Evolutionary conservation across 1,140 invertebrate species (phyloP).

Genomic region (Oryctes rhinoceros): DNA sequence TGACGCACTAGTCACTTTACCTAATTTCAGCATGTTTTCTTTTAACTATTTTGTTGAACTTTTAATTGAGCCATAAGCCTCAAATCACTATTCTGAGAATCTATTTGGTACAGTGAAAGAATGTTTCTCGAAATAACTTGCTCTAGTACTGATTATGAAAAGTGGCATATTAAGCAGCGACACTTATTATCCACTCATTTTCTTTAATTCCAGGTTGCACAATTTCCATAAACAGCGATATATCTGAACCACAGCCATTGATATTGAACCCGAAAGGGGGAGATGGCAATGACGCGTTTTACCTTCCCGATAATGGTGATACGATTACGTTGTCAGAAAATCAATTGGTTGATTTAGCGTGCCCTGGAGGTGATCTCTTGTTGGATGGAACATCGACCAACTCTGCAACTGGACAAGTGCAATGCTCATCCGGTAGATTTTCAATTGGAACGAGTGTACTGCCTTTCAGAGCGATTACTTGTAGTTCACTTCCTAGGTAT

Average conservation of each 20-base stretch:
- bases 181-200: background rate
- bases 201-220: constrained; percentile 40
- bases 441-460: constrained; percentile 6
- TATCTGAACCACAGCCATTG: constrained; percentile 39
- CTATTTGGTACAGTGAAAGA: too few species aligned
- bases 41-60: too few species aligned
- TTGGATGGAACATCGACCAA: constrained; percentile 19
- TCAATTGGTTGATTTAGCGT: constrained; percentile 47
- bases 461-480: constrained; percentile 45
- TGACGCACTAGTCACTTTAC: too few species aligned
- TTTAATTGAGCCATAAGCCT: too few species aligned
- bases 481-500: constrained; percentile 41
- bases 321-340: constrained; percentile 17
- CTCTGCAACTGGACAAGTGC: constrained; percentile 35
- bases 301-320: constrained; percentile 27
- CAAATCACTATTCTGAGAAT: too few species aligned
- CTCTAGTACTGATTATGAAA: background rate
- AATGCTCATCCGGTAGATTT: constrained; percentile 40
- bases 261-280: constrained; percentile 36
- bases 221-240: constrained; percentile 41
- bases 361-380: constrained; percentile 46
- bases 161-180: background rate
- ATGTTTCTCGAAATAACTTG: too few species aligned
- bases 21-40: too few species aligned
- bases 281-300: constrained; percentile 34